phyloP scores from a whole-genome alignment of 2,797 vertebrate genomes.

The Margarornis squamiger region DNA sequence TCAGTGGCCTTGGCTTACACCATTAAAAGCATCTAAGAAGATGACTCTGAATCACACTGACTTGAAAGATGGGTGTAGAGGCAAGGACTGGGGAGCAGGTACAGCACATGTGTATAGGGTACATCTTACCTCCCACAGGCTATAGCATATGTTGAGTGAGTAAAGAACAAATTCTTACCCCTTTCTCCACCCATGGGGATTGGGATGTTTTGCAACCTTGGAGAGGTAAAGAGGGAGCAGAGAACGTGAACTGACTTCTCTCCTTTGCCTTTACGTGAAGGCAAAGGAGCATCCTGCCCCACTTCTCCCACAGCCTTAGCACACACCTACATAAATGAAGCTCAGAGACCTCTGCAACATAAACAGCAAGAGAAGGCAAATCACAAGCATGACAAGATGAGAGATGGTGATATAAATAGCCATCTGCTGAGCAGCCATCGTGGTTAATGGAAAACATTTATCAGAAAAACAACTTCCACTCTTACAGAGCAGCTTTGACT shows the following conservation, averaged over 20 bases:
- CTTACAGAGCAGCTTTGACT: background rate
- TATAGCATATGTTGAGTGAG: accelerated
- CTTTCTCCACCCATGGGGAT: background rate
- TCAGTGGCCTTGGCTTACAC: background rate
- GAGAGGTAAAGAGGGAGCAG: background rate
- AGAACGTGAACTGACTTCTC: background rate
- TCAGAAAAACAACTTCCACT: background rate
- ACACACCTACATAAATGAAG: background rate
- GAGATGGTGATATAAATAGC: background rate
- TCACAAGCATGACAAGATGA: background rate
- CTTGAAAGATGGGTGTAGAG: background rate
- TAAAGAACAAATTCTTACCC: background rate
- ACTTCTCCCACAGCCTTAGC: background rate
- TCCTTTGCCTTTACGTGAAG: background rate
- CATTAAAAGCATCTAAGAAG: background rate
- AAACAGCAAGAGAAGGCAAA: background rate
- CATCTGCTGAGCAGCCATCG: background rate
- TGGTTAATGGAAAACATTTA: background rate
- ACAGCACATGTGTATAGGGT: background rate
- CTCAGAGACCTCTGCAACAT: background rate
- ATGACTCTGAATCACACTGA: background rate
- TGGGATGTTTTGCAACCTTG: background rate
- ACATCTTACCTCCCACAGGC: background rate
- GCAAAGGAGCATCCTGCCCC: background rate
- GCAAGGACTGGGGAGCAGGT: background rate